Evolutionary conservation across 2,797 vertebrate genomes (phyloP).

Genomic region (Rousettus madagascariensis): DNA sequence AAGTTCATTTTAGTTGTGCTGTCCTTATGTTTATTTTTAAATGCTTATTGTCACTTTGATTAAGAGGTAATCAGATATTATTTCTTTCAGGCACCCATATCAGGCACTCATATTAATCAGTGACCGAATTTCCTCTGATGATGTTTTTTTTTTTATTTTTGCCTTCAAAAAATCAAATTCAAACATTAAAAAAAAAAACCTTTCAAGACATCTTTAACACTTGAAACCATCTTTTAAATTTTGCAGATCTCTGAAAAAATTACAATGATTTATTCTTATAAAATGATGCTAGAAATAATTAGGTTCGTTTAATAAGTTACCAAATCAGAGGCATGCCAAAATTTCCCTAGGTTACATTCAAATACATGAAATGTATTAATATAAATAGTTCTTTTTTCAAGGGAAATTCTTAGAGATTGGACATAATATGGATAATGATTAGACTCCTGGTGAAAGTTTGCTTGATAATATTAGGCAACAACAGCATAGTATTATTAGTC

Average conservation of each 20-base stretch:
- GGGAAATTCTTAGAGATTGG: not conserved
- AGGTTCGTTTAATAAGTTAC: not conserved
- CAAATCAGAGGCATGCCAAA: not conserved
- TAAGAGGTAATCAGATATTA: constrained; percentile 7
- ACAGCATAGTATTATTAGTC: not conserved
- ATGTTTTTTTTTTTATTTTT: not conserved
- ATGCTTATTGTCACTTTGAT: constrained; percentile 1
- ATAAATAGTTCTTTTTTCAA: not conserved
- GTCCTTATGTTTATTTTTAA: constrained; percentile 15
- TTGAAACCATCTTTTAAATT: constrained; percentile 22
- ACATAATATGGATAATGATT: not conserved
- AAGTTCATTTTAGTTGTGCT: not conserved
- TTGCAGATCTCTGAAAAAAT: not conserved
- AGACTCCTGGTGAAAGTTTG: not conserved
- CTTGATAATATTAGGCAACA: not conserved
- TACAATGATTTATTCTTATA: not conserved
- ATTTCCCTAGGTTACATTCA: not conserved
- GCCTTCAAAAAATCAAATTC: not conserved
- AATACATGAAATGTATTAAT: not conserved
- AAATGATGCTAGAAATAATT: constrained; percentile 41
- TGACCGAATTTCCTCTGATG: not conserved
- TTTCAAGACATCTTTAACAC: not conserved
- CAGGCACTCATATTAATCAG: not conserved
- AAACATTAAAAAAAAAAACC: not conserved
- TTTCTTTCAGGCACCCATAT: not conserved